Evolutionary conservation across 2,888 invertebrate species (phyloP).

Genomic region (Ferrisia virgata): DNA sequence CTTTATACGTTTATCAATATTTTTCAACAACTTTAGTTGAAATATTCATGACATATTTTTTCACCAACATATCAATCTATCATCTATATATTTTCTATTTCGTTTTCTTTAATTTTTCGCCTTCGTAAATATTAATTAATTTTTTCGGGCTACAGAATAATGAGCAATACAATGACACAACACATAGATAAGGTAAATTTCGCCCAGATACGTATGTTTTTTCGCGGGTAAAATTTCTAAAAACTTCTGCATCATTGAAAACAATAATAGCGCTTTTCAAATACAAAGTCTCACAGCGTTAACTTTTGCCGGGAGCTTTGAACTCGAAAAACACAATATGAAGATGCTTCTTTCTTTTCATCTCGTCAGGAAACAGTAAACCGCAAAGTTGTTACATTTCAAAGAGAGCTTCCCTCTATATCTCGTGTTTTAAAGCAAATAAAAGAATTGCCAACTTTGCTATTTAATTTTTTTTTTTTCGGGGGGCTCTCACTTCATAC

Average conservation of each 20-base stretch:
- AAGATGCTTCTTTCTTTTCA: slow-evolving; percentile 7
- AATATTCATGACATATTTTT: neutral
- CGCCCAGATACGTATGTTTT: neutral
- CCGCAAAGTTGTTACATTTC: slow-evolving; percentile 24
- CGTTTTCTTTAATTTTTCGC: neutral
- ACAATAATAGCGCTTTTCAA: slow-evolving; percentile 14
- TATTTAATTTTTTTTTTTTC: slow-evolving; percentile 17
- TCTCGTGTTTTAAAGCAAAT: slow-evolving; percentile 12
- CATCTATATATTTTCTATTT: too few relatives aligned
- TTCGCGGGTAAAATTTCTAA: neutral
- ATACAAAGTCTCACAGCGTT: slow-evolving; percentile 21
- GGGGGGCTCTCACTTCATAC: neutral
- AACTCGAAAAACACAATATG: slow-evolving; percentile 18
- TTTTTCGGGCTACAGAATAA: neutral
- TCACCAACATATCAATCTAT: too few relatives aligned
- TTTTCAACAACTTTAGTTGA: neutral
- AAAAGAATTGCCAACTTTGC: slow-evolving; percentile 10
- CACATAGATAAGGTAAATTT: neutral
- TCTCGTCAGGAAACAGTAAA: slow-evolving; percentile 29
- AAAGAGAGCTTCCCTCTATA: neutral
- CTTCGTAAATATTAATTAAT: neutral
- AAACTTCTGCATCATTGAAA: slow-evolving; percentile 18
- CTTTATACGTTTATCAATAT: too few relatives aligned
- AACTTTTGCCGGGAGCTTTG: slow-evolving; percentile 30
- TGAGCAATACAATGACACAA: neutral